A percentile compares a stretch with the other conserved stretches of the same genome.
Evolutionary conservation across 2,888 invertebrate genomes (phyloP).

Genomic region (Alloplasta piceator): DNA sequence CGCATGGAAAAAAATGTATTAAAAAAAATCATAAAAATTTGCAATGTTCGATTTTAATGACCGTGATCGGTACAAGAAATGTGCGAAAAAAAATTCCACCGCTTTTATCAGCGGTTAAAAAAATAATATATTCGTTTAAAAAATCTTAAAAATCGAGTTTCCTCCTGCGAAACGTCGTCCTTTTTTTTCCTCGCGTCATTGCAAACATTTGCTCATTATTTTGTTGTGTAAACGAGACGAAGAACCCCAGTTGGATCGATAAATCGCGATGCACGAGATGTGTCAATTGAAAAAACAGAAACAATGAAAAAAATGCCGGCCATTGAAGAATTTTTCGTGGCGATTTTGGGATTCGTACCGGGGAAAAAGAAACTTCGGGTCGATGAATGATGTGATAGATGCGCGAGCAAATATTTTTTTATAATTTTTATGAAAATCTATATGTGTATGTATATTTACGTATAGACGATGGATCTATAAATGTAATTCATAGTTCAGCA

Average conservation of each 20-base stretch:
- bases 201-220: conserved; percentile 67
- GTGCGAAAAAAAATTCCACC: neutral
- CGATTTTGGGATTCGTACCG: conserved; percentile 39
- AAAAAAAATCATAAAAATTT: no score
- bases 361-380: conserved; percentile 51
- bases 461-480: neutral
- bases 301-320: conserved; percentile 36
- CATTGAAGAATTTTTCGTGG: conserved; percentile 27
- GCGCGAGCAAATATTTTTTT: conserved; percentile 70
- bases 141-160: no score
- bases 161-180: neutral
- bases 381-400: conserved; percentile 65
- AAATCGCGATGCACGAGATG: conserved; percentile 41
- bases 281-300: conserved; percentile 38
- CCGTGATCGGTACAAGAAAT: neutral
- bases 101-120: no score
- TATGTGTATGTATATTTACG: conserved; percentile 51
- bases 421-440: conserved; percentile 68
- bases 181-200: conserved; percentile 27
- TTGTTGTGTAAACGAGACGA: conserved; percentile 23
- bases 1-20: no score
- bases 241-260: conserved; percentile 7
- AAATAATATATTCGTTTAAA: no score
- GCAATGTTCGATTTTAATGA: no score
- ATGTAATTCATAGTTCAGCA: no score